Conservation (phyloP, 2,888 invertebrate genomes). For the Idaea biselata region DNA sequence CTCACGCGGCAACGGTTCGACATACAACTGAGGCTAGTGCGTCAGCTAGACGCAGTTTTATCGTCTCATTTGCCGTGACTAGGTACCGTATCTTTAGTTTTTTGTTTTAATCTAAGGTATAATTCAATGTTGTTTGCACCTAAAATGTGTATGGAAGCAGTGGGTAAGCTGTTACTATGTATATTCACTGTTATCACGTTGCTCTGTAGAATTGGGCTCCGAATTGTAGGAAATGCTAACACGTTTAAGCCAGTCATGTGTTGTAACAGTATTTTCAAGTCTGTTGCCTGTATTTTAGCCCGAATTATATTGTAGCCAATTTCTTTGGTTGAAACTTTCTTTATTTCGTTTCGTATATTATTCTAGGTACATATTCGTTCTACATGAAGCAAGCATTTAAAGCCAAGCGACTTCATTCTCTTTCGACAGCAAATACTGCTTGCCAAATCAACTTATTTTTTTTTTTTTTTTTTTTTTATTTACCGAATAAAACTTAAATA, state of each 20-base stretch:
- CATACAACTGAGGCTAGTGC: too few relatives aligned
- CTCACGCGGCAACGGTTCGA: too few relatives aligned
- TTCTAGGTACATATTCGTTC: too few relatives aligned
- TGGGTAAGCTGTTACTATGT: background rate
- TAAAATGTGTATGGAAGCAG: slow-evolving; percentile 13
- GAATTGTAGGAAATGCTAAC: background rate
- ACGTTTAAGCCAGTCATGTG: background rate
- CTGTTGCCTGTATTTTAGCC: background rate
- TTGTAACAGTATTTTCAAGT: background rate
- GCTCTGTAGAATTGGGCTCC: background rate
- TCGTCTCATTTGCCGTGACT: too few relatives aligned
- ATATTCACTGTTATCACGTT: background rate
- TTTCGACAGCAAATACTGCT: background rate
- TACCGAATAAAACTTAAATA: too few relatives aligned
- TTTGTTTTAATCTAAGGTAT: too few relatives aligned
- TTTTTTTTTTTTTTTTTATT: too few relatives aligned
- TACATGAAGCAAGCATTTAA: too few relatives aligned
- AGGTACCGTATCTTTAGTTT: too few relatives aligned
- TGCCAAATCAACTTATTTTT: background rate
- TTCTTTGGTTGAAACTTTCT: background rate
- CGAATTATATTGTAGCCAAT: background rate
- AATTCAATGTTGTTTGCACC: slow-evolving; percentile 21
- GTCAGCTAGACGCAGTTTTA: too few relatives aligned
- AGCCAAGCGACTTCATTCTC: too few relatives aligned
- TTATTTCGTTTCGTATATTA: too few relatives aligned